Percentiles rank a stretch among this genome's conserved stretches.
These are phyloP conservation scores for Rhinella marina DNA, from an alignment of 2,797 vertebrate genomes.

Conservation along the genomic window DNA sequence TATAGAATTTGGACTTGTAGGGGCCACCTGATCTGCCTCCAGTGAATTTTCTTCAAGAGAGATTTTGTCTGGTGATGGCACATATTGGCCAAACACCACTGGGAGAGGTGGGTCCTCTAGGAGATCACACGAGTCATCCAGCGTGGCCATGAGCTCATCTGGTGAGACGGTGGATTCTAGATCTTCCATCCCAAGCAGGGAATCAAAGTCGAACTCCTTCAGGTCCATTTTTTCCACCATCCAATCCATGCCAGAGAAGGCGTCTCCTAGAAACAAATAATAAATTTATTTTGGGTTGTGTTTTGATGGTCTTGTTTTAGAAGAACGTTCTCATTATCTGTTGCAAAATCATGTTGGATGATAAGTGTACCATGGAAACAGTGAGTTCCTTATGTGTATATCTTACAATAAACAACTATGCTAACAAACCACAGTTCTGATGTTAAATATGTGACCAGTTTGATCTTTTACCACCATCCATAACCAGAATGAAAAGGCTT, in stretches of 20 bases:
- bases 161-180: conserved; percentile 86
- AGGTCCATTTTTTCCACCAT: conserved; percentile 96
- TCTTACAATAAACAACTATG: not conserved
- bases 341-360: not conserved
- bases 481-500: no score
- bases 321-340: not conserved
- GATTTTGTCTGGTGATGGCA: conserved; percentile 66
- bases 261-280: conserved; percentile 76
- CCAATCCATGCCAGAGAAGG: conserved; percentile 93
- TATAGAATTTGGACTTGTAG: conserved; percentile 71
- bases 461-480: no score
- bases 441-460: no score
- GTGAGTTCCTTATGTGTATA: no score
- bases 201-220: conserved; percentile 89
- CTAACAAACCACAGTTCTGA: no score
- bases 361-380: no score
- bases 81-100: conserved; percentile 64
- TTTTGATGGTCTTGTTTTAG: not conserved
- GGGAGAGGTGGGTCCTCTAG: conserved; percentile 71
- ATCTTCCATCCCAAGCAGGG: conserved; percentile 84
- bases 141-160: conserved; percentile 87
- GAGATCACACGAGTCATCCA: conserved; percentile 84
- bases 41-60: conserved; percentile 67
- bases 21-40: conserved; percentile 71
- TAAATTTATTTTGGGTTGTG: not conserved